A percentile compares a stretch with the other conserved stretches of the same genome.
phyloP scores from a whole-genome alignment of 35 echinoderm and acorn worm species.

The Apostichopus parvimensis region DNA sequence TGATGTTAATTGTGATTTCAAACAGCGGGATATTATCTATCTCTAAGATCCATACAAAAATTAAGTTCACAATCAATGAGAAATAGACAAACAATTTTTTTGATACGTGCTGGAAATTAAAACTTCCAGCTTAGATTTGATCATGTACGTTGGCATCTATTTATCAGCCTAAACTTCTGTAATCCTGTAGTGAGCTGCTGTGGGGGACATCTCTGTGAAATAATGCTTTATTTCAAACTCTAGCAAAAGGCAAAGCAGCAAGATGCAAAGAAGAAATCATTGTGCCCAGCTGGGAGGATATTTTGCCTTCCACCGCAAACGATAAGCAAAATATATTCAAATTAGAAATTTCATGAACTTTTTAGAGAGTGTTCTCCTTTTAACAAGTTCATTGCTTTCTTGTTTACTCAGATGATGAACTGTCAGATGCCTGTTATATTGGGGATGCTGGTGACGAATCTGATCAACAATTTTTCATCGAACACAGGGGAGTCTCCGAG shows the following conservation, averaged over 20 bases:
- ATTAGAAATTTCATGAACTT: not conserved
- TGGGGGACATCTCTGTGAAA: not conserved
- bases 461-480: conserved; percentile 38
- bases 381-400: not conserved
- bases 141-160: not conserved
- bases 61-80: not conserved
- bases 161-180: not conserved
- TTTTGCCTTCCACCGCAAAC: not conserved
- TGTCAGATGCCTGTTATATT: conserved; percentile 4
- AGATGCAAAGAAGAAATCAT: not conserved
- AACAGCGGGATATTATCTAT: not conserved
- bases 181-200: not conserved
- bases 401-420: conserved; percentile 10
- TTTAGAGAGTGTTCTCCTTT: conserved; percentile 3
- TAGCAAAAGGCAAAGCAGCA: not conserved
- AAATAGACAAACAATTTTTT: no score
- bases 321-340: not conserved
- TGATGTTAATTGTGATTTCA: not conserved
- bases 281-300: no score
- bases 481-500: conserved; percentile 42
- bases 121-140: no score
- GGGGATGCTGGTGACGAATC: not conserved
- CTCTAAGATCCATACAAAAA: not conserved
- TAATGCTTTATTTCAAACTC: not conserved
- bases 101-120: no score